Evolutionary conservation across 2,113 vertebrate genomes (phyloP), one percentile per base, ranked within the genome.

Genomic region (Arvicanthis niloticus): DNA sequence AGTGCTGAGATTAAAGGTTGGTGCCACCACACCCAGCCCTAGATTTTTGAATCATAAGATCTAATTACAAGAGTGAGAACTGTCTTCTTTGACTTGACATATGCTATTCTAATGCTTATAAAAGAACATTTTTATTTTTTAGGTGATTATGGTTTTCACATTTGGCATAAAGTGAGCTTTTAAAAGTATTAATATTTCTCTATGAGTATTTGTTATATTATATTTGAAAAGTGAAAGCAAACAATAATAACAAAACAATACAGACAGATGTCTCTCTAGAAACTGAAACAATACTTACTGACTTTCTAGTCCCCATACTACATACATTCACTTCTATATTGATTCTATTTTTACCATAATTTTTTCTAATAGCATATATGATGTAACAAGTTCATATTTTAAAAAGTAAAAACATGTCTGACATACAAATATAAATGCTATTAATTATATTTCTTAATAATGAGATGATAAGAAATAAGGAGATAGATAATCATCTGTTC

Each of bases 281-380:
- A 84, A 92, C 21, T 60, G 31, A 95, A 73, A 53, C 68, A 56
- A 81, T 45, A 26, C 42, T 37, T 84, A 26, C 37, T 72, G 10
- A 84, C 67, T 87, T 34, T 34, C 22, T 24, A 29, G 42, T 81
- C 45, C 10, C 29, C 12, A 34, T 6, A n/a, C 13, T 2, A 62
- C 26, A 92, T 22, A 53, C 72, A 86, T 40, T 78, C 2, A 87
- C 73, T 56, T 31, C 16, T 58, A 93, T 19, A 68, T 45, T 53
- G n/a, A 29, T 75, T 9, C 37, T 31, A 1, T 6, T 80, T 94
- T 85, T 88, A 31, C 37, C 31, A 82, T 60, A 92, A 98, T 95
- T 98, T 97, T 93, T 94, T 91, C 73, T 98, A 98, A 98, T 97
- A 96, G 94, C 60, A 81, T 85, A 97, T 76, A 88, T 97, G 91